A percentile compares a stretch with the other conserved stretches of the same genome.
phyloP scores from a whole-genome alignment of 2,797 vertebrate genomes.

The Micromesistius poutassou region DNA sequence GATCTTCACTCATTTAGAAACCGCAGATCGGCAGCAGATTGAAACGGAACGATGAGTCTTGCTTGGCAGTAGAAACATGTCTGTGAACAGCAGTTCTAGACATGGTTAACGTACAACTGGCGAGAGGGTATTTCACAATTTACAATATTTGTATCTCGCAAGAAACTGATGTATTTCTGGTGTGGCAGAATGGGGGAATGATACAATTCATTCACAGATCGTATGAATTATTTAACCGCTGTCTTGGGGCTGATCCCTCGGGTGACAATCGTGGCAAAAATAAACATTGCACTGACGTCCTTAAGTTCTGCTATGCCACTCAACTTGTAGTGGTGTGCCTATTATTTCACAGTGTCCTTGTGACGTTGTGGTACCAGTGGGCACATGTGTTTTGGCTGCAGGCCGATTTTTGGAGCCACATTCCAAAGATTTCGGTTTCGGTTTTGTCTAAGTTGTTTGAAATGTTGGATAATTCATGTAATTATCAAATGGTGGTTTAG shows the following conservation, averaged over 20 bases:
- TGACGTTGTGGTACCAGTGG: background rate
- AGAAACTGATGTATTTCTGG: constrained; percentile 20
- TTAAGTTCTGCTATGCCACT: constrained; percentile 46
- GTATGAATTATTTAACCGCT: constrained; percentile 69
- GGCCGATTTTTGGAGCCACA: background rate
- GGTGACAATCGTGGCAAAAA: constrained; percentile 62
- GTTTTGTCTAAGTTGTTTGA: constrained; percentile 19
- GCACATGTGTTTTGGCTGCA: background rate
- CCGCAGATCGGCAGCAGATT: background rate
- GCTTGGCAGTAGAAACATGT: background rate
- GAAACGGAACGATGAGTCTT: background rate
- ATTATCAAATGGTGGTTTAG: constrained; percentile 26
- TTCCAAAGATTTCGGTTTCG: constrained; percentile 23
- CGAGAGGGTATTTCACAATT: background rate
- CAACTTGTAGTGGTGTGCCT: constrained; percentile 35
- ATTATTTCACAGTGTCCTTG: constrained; percentile 22
- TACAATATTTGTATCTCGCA: background rate
- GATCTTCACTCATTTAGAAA: background rate
- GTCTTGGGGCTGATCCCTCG: constrained; percentile 59
- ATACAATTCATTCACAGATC: constrained; percentile 51
- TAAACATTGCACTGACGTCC: constrained; percentile 63
- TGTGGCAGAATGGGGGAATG: constrained; percentile 30
- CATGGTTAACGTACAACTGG: background rate
- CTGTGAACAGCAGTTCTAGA: background rate
- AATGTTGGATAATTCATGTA: constrained; percentile 35